Evolutionary conservation across 2,797 vertebrate species (phyloP).

Genomic region (Salmo trutta): DNA sequence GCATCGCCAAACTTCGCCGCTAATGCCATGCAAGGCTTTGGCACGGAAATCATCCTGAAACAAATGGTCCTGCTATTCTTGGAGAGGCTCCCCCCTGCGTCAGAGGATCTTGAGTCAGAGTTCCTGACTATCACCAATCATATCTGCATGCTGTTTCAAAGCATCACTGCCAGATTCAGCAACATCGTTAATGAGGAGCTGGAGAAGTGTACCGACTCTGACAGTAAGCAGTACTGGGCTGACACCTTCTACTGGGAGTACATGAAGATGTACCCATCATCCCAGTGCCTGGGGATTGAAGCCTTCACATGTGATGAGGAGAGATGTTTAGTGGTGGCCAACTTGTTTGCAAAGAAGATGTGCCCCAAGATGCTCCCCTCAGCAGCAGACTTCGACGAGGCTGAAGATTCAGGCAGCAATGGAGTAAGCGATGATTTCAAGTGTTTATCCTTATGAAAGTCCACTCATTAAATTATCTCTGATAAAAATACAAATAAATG

Average conservation of each 20-base stretch:
- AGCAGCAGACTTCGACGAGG: not conserved
- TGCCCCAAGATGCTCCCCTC: not conserved
- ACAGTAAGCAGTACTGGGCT: not conserved
- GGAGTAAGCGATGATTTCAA: no score
- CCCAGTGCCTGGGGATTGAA: not conserved
- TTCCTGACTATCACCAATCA: not conserved
- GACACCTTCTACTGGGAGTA: not conserved
- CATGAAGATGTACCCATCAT: not conserved
- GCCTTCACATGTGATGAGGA: not conserved
- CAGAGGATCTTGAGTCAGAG: not conserved
- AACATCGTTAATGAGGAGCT: not conserved
- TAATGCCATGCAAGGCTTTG: no score
- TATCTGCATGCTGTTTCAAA: not conserved
- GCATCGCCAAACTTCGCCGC: no score
- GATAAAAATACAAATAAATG: no score
- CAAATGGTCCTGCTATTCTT: not conserved
- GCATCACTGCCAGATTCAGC: not conserved
- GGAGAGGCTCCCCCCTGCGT: not conserved
- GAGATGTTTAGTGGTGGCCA: not conserved
- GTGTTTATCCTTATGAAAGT: no score
- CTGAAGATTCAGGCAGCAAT: not conserved
- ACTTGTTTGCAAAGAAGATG: not conserved
- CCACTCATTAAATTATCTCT: no score
- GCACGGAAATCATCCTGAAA: no score
- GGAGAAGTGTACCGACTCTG: not conserved